A percentile compares a stretch with the other conserved stretches of the same genome.
phyloP scores from a whole-genome alignment of 1,140 invertebrate genomes.

The Cyclina sinensis region DNA sequence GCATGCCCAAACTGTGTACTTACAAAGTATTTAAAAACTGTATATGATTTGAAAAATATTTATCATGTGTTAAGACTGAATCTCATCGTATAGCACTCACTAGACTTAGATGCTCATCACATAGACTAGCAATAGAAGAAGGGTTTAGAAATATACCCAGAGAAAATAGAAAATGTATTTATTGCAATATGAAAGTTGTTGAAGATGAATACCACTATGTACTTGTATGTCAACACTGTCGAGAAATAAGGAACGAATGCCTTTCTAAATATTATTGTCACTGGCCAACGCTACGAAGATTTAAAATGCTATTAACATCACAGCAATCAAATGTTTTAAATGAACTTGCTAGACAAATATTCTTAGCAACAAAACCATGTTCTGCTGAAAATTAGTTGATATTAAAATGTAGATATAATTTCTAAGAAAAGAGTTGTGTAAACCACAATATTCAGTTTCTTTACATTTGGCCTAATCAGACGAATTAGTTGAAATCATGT shows the following conservation, averaged over 20 bases:
- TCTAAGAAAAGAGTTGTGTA: no score
- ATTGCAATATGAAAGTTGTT: not conserved
- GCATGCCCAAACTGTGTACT: no score
- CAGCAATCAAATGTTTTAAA: not conserved
- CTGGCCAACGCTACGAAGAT: not conserved
- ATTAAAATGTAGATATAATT: no score
- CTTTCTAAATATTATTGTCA: not conserved
- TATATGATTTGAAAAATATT: not conserved
- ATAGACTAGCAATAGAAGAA: not conserved
- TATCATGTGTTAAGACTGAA: not conserved
- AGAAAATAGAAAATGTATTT: not conserved
- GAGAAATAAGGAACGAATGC: not conserved
- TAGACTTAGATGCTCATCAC: not conserved
- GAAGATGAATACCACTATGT: slow-evolving; percentile 8
- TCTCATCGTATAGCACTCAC: not conserved
- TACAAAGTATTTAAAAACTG: not conserved
- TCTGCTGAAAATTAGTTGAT: no score
- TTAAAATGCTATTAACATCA: not conserved
- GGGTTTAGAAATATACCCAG: not conserved
- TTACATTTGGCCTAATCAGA: no score
- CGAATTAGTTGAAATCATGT: no score
- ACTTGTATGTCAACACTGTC: not conserved
- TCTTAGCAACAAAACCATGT: no score
- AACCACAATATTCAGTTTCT: no score
- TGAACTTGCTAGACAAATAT: not conserved